Evolutionary conservation across 1,140 invertebrate genomes (phyloP).

Genomic region (Goniozus legneri): DNA sequence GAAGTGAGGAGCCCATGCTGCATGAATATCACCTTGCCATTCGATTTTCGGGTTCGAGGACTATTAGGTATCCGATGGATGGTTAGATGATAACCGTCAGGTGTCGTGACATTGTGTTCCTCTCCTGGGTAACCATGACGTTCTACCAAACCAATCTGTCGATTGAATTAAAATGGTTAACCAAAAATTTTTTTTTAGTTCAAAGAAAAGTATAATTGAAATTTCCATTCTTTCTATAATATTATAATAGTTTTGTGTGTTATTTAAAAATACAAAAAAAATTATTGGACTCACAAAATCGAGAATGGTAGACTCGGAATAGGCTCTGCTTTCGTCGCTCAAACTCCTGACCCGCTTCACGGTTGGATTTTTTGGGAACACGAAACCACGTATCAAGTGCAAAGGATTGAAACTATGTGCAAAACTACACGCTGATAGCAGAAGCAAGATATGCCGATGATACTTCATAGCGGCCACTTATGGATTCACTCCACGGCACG

Average conservation of each 20-base stretch:
- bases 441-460: too few species aligned
- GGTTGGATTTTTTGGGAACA: neutral
- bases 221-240: too few species aligned
- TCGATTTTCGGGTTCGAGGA: conserved; percentile 6
- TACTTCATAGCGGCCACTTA: too few species aligned
- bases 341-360: neutral
- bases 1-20: conserved; percentile 56
- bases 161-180: neutral
- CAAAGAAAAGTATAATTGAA: too few species aligned
- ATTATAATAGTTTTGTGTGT: too few species aligned
- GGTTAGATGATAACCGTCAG: conserved; percentile 51
- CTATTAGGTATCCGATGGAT: conserved; percentile 52
- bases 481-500: too few species aligned
- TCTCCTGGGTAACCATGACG: conserved; percentile 52
- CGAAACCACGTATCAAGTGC: neutral
- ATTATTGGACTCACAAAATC: conserved; percentile 1
- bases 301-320: neutral
- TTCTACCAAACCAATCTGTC: conserved; percentile 40
- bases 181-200: neutral
- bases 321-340: neutral
- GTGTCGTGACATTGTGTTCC: conserved; percentile 47
- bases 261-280: neutral
- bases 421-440: too few species aligned
- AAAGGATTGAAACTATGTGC: too few species aligned
- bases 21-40: conserved; percentile 41